Evolutionary conservation across 2,113 vertebrate species (phyloP), one percentile per base, ranked within the genome.

Genomic region (Strix aluco): DNA sequence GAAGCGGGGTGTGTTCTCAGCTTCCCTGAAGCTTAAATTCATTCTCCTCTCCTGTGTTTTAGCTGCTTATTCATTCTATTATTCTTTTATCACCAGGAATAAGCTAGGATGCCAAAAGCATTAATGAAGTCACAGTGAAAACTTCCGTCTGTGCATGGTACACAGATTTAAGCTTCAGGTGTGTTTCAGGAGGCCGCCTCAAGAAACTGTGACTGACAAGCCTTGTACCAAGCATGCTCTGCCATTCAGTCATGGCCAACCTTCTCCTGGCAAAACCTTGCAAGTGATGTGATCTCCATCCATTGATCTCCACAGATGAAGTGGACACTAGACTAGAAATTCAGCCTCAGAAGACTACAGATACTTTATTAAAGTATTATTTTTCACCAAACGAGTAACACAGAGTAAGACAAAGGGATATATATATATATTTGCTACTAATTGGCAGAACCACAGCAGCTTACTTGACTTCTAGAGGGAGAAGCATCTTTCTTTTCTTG

Each of bases 21-120:
- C 86, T 93, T 85, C 61, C 66, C 65, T 1, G 6, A 95, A 94
- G 86, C 67, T 93, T 88, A 69, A 94, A 69, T 61, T 75, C 6
- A 69, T 82, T 75, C 66, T 88, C 30, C 38, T 49, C 63, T 70
- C 65, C 75, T 51, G 15, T 57, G 32, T 84, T 92, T 86, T 54
- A 91, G n/a, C 26, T 89, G 73, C 65, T 94, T 86, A 92, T 83
- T 93, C 81, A 89, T 71, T 89, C 93, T 66, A 17, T 80, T 93
- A 92, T 90, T 84, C 78, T 89, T 89, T 81, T 79, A 89, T 55
- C 77, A 92, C 34, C 69, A 87, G 57, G 58, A 96, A 75, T 72
- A 96, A 84, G 36, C 1, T 63, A 36, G n/a, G 30, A 86, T 96
- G 92, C 81, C 78, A 94, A 92, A 96, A 90, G n/a, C 69, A 78